Percentiles rank a stretch among this genome's conserved stretches.
Conservation (phyloP, 2,113 vertebrate genomes). For the Raja brachyura region DNA sequence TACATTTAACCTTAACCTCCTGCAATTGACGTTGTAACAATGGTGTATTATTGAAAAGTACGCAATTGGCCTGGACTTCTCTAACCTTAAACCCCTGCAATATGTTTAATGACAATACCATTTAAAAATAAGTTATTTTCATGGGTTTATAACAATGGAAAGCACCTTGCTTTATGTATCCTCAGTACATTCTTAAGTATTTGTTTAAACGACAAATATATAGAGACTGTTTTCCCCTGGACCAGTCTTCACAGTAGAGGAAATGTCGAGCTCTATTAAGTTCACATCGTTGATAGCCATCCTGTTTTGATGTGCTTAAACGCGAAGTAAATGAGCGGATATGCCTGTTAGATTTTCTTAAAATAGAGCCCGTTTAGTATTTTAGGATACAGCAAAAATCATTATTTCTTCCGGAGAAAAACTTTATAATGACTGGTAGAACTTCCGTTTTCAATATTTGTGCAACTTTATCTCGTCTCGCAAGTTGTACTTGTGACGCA, state of each 20-base stretch:
- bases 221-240: constrained; percentile 15
- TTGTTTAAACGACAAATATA: constrained; percentile 21
- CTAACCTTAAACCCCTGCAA: not conserved
- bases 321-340: constrained; percentile 94
- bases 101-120: not conserved
- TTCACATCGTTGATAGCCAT: constrained; percentile 60
- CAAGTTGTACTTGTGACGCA: constrained; percentile 96
- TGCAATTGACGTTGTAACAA: not conserved
- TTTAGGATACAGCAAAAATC: constrained; percentile 97
- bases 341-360: constrained; percentile 80
- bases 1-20: not conserved
- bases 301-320: constrained; percentile 88
- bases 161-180: not conserved
- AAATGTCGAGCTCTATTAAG: constrained; percentile 60
- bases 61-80: not conserved
- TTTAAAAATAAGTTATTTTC: not conserved
- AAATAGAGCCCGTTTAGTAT: constrained; percentile 93
- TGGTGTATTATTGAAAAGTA: not conserved
- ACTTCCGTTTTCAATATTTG: constrained; percentile 98
- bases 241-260: constrained; percentile 53
- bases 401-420: constrained; percentile 97
- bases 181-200: not conserved
- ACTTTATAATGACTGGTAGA: constrained; percentile 87
- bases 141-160: not conserved
- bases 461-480: constrained; percentile 95